These are phyloP conservation scores for Galeopsomyia nigrocyanea DNA, from an alignment of 2,888 invertebrate species.

Conservation along the genomic window DNA sequence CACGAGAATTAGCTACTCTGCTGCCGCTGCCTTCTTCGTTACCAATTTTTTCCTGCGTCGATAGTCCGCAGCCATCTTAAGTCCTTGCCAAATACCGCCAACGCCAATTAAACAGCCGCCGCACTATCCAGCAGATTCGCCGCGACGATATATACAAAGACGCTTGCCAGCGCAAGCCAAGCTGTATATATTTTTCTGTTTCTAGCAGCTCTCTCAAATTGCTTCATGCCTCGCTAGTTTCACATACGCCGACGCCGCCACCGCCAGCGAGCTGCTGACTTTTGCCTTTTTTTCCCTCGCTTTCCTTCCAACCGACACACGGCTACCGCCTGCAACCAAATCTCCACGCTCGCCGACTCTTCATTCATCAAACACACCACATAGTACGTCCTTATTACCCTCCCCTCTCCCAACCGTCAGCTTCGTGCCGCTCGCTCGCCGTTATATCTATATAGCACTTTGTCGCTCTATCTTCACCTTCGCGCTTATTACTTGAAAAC, in stretches of 20 bases:
- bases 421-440: too few species aligned
- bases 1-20: background rate
- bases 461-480: conserved; percentile 24
- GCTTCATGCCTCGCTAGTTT: conserved; percentile 50
- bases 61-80: too few species aligned
- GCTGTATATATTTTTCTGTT: conserved; percentile 47
- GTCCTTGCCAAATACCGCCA: too few species aligned
- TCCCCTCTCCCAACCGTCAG: too few species aligned
- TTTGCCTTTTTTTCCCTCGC: background rate
- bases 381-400: too few species aligned
- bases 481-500: background rate
- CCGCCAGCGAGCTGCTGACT: background rate
- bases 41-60: too few species aligned
- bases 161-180: background rate
- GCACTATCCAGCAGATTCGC: too few species aligned
- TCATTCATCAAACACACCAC: conserved; percentile 28
- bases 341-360: conserved; percentile 22
- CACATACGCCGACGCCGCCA: conserved; percentile 1
- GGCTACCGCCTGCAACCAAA: conserved; percentile 22
- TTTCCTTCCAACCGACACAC: too few species aligned
- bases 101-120: too few species aligned
- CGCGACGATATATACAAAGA: too few species aligned
- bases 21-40: conserved; percentile 1
- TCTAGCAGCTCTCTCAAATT: conserved; percentile 42
- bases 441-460: too few species aligned